Percentiles rank a stretch among this genome's conserved stretches.
phyloP scores from a whole-genome alignment of 2,797 vertebrate species.

The Oreochromis grahami region DNA sequence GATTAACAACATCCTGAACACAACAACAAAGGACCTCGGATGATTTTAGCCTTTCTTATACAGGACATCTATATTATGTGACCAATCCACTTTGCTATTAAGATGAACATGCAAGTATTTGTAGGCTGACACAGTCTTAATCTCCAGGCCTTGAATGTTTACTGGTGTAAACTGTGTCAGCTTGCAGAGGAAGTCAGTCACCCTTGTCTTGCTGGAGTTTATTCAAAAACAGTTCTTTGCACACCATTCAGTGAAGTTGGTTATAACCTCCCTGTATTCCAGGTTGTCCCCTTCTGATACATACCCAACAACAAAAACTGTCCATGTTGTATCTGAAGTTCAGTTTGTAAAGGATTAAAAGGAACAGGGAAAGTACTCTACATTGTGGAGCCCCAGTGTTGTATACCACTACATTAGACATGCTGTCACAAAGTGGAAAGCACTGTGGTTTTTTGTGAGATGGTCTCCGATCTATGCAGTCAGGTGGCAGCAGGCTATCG shows the following conservation, averaged over 20 bases:
- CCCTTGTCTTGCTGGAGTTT: neutral
- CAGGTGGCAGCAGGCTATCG: neutral
- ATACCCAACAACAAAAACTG: neutral
- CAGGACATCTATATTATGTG: neutral
- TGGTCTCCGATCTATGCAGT: neutral
- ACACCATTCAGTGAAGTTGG: neutral
- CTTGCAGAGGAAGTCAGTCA: neutral
- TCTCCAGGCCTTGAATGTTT: neutral
- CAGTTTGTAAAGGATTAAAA: neutral
- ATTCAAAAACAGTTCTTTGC: neutral
- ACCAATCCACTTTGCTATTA: neutral
- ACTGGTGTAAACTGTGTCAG: neutral
- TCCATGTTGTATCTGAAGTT: neutral
- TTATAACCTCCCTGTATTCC: neutral
- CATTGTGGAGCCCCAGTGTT: neutral
- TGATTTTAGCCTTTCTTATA: neutral
- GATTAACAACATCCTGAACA: neutral
- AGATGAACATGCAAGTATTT: neutral
- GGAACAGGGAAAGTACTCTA: neutral
- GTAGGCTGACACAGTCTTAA: neutral
- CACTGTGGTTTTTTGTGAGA: fast-evolving
- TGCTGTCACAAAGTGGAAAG: neutral
- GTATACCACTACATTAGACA: neutral
- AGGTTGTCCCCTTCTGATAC: neutral
- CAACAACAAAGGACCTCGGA: neutral